phyloP scores from a whole-genome alignment of 2,888 invertebrate species.

The Athalia cordata region DNA sequence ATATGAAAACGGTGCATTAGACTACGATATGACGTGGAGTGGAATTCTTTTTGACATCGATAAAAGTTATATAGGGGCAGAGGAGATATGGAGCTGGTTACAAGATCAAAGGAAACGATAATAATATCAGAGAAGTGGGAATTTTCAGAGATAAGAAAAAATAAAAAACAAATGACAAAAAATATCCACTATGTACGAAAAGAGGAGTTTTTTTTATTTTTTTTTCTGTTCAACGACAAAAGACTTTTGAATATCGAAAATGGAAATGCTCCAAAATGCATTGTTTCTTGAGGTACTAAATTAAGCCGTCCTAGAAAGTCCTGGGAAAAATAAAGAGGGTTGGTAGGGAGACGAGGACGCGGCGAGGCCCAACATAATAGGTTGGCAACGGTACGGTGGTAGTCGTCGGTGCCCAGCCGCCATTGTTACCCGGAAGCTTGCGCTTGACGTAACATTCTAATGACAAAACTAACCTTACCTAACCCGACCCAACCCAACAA shows the following conservation, averaged over 20 bases:
- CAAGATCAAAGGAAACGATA: slow-evolving; percentile 26
- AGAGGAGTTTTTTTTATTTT: too few relatives aligned
- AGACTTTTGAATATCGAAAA: slow-evolving; percentile 41
- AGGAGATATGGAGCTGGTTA: slow-evolving; percentile 1
- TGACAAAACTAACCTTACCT: slow-evolving; percentile 41
- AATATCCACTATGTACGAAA: too few relatives aligned
- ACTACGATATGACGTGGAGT: background rate
- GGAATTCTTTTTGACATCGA: slow-evolving; percentile 15
- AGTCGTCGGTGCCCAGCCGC: slow-evolving; percentile 20
- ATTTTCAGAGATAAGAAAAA: slow-evolving; percentile 5
- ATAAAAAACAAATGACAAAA: too few relatives aligned
- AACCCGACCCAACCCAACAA: background rate
- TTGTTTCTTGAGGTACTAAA: slow-evolving; percentile 39
- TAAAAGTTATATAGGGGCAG: background rate
- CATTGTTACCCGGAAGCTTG: slow-evolving; percentile 44
- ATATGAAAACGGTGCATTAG: too few relatives aligned
- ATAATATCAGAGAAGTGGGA: background rate
- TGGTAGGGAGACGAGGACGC: background rate
- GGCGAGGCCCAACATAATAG: slow-evolving; percentile 30
- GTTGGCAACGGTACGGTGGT: slow-evolving; percentile 5
- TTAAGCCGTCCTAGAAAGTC: slow-evolving; percentile 28
- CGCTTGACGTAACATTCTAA: slow-evolving; percentile 45
- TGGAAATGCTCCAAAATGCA: slow-evolving; percentile 38
- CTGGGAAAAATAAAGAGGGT: slow-evolving; percentile 26
- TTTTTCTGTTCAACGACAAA: background rate